Base-by-base conservation (phyloP, 1,140 invertebrate species). In the Pseudomyrmex gracilis region DNA sequence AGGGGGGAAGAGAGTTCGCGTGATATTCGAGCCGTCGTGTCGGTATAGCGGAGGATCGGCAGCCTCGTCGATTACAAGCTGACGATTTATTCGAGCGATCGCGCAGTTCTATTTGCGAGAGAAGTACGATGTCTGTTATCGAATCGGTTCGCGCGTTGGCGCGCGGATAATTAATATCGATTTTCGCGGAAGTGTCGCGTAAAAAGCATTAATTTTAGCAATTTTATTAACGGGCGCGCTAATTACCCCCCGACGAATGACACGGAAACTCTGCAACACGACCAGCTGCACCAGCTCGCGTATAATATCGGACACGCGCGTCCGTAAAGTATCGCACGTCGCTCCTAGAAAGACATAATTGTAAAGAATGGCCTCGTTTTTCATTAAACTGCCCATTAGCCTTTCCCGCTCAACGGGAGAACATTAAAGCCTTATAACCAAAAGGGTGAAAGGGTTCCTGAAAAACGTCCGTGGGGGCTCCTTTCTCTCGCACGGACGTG, bases 51-150 rank as follows among this genome's bases (percentile, higher is more conserved):
- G 24, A 60, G 60, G 53, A 73, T 84, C 68, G 60, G 1, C 57
- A 49, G 57, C 57, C 51, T 24, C 67, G 83, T 82, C 87, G 87
- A 85, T 88, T 85, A 82, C 68, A 24, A 71, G 49, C 61, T 55
- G 64, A 64, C 70, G 51, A 87, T 85, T 87, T 73, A 74, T 85
- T 88, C 68, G 68, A 82, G 73, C 53, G 70, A 74, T 70, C 66
- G 10, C n/a, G 13, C 53, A 55, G 22, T 76, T 76, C 53, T 66
- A 84, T 76, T 76, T 71, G 34, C 17, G 34, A 24, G 17, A 34
- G 34, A 34, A 34, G n/a, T 24, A 83, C n/a, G 47, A 9, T 7
- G 57, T 67, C 47, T 24, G 20, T 55, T 83, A 74, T 2, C 7
- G 43, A 34, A 7, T 73, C 13, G 15, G 13, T 15, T 34, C 34